phyloP scores from a whole-genome alignment of 2,888 invertebrate species.

The Oligia latruncula region DNA sequence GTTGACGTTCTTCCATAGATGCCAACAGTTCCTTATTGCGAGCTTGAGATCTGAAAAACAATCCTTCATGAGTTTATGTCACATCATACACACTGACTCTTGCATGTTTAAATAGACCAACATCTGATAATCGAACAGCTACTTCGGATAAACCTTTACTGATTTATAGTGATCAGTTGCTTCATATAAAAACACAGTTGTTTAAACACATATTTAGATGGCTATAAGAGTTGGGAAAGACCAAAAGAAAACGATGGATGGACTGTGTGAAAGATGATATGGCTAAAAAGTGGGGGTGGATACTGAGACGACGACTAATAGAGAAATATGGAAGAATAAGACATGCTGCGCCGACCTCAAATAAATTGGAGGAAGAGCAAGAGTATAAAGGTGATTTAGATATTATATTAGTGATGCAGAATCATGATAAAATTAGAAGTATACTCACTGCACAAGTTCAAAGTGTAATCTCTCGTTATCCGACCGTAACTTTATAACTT shows the following conservation, averaged over 20 bases:
- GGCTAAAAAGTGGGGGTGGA: neutral
- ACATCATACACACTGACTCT: neutral
- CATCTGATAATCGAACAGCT: neutral
- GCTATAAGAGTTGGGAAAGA: neutral
- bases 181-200: neutral
- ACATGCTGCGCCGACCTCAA: too few species aligned
- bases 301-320: neutral
- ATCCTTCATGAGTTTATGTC: neutral
- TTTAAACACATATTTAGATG: neutral
- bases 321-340: neutral
- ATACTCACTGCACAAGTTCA: constrained; percentile 83
- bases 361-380: neutral
- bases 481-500: constrained; percentile 76
- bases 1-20: constrained; percentile 77
- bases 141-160: neutral
- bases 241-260: neutral
- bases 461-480: constrained; percentile 85
- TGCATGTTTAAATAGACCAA: neutral
- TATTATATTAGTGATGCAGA: neutral
- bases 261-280: neutral
- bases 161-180: neutral
- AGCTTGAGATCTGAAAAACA: constrained; percentile 76
- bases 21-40: constrained; percentile 76
- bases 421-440: neutral
- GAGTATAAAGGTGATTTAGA: neutral